Percentiles rank a stretch among this genome's conserved stretches.
Conservation (phyloP, 2,888 invertebrate species). For the Drosophila mettleri region DNA sequence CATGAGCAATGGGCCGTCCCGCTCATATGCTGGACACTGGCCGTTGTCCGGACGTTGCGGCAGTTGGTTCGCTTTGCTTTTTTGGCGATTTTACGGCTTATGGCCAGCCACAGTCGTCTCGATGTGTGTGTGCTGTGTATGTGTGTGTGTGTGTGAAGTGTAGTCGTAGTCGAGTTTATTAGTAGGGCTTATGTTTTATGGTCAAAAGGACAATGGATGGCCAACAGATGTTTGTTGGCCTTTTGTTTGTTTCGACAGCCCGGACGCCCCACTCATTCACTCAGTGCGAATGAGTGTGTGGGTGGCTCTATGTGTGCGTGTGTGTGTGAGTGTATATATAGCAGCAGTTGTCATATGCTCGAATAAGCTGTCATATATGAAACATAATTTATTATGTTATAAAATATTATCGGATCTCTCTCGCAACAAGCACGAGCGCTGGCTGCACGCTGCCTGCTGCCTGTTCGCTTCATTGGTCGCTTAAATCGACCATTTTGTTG, state of each 20-base stretch:
- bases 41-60: constrained; percentile 54
- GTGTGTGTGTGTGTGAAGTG: constrained; percentile 54
- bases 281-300: constrained; percentile 12
- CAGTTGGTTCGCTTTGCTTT: constrained; percentile 75
- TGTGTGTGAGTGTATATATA: constrained; percentile 16
- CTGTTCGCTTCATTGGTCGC: constrained; percentile 75
- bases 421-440: constrained; percentile 22
- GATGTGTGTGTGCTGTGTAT: constrained; percentile 12
- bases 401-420: constrained; percentile 76
- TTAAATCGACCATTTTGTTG: constrained; percentile 79
- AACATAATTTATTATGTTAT: constrained; percentile 81
- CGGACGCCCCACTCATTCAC: constrained; percentile 32
- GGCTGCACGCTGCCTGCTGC: constrained; percentile 30
- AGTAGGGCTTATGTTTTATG: constrained; percentile 79
- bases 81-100: constrained; percentile 82
- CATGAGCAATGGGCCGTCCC: constrained; percentile 61
- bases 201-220: constrained; percentile 77
- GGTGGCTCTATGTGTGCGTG: constrained; percentile 6
- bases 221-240: constrained; percentile 77
- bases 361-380: constrained; percentile 78
- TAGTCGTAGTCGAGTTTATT: constrained; percentile 72
- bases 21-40: constrained; percentile 51
- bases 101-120: constrained; percentile 63
- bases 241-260: constrained; percentile 64
- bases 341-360: constrained; percentile 75